Evolutionary conservation across 2,888 invertebrate species (phyloP).

Genomic region (Diarsia brunnea): DNA sequence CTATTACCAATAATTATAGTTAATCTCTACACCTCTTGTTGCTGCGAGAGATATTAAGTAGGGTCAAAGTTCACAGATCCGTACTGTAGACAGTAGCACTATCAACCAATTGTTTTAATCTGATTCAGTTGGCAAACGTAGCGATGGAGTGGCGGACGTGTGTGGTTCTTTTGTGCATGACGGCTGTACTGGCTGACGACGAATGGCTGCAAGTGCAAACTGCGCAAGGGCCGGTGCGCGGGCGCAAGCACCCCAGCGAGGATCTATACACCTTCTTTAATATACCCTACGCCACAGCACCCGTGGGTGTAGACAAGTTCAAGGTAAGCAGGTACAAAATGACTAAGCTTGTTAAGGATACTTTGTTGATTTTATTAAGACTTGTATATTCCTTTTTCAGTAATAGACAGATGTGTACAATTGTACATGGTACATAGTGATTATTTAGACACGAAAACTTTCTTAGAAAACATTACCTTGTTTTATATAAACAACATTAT

Average conservation of each 20-base stretch:
- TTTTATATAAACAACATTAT: no score
- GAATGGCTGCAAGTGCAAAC: constrained; percentile 67
- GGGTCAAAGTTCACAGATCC: neutral
- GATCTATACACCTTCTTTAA: no score
- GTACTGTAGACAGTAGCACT: neutral
- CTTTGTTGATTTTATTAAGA: neutral
- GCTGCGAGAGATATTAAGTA: neutral
- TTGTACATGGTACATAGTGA: no score
- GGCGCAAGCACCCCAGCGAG: no score
- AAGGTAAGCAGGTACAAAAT: neutral
- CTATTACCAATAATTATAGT: neutral
- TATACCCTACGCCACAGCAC: no score
- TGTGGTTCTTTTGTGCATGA: constrained; percentile 21
- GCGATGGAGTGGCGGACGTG: constrained; percentile 49
- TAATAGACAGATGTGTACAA: no score
- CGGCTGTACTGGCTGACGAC: constrained; percentile 27
- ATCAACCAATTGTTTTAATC: neutral
- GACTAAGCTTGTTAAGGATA: neutral
- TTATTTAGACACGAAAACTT: no score
- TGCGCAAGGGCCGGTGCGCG: neutral
- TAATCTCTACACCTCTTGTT: neutral
- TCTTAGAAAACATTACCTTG: no score
- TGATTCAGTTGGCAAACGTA: constrained; percentile 9
- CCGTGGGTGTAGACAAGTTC: no score
- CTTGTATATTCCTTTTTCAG: neutral